Base-by-base conservation (phyloP, 2,113 vertebrate genomes). In the Hucho hucho region DNA sequence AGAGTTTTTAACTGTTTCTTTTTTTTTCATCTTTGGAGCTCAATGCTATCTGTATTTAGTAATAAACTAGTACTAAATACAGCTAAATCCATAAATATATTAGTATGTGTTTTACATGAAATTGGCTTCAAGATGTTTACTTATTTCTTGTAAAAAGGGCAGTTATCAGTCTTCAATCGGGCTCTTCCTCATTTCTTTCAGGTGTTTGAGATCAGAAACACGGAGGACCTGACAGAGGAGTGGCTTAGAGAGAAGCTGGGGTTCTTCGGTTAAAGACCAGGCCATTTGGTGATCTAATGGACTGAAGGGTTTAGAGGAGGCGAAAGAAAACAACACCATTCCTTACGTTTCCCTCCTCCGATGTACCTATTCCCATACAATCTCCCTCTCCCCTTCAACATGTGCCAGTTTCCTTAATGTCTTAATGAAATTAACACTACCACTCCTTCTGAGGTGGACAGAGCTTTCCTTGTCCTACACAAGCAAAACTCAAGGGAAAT, bases 131-230 rank as follows among this genome's bases (percentile, higher is more conserved):
- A 59, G 18, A 28, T 12, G 9, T 24, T 59, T 0, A 29, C 9
- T 63, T 18, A 26, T 18, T 12, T 11, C 18, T 67, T 28, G 18
- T 69, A 11, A 65, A 18, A 28, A 65, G 64, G 25, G 25, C 22
- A 12, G 3, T 25, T 26, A 64, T 24, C 25, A 2, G 6, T 13
- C 26, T 25, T 7, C 13, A 4, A 14, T 64, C 22, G 25, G 25
- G 26, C 16, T 5, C n/a, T 14, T 20, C 1, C 61, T 76, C 49
- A 47, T 86, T 80, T 77, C 26, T 78, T 64, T 67, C 91, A 99
- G 98, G 98, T 98, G 81, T 99, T 99, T 89, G 98, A 99, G 93
- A 96, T 99, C 89, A 94, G 97, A 82, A 98, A 96, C 91, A 98
- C 96, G 1, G 97, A 99, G 92, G 97, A 99, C 89, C 91, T 99